A percentile compares a stretch with the other conserved stretches of the same genome.
These are phyloP conservation scores for Diploscapter pachys DNA, from an alignment of 1,140 invertebrate genomes.

Conservation along the genomic window DNA sequence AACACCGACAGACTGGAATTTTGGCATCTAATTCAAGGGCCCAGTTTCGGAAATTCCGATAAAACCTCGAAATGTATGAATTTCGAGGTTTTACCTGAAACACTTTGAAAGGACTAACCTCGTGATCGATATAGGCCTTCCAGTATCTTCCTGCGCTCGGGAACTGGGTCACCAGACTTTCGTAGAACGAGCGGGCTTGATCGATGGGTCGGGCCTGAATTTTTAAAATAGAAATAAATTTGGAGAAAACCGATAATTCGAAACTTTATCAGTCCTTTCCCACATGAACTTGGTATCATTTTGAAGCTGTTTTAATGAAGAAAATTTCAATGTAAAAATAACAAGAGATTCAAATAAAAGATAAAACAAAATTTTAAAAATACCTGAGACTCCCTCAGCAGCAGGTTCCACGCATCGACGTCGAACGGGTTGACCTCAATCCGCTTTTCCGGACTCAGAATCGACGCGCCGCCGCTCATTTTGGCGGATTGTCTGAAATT, in stretches of 20 bases:
- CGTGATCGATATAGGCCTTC: slow-evolving; percentile 99
- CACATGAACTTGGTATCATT: not conserved
- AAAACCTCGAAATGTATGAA: too few relatives aligned
- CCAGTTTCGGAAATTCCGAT: too few relatives aligned
- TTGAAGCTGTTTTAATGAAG: not conserved
- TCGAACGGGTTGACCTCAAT: slow-evolving; percentile 73
- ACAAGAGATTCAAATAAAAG: slow-evolving; percentile 13
- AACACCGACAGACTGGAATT: too few relatives aligned
- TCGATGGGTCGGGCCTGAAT: slow-evolving; percentile 79
- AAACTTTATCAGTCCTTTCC: not conserved
- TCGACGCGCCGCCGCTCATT: slow-evolving; percentile 18
- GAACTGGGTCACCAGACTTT: slow-evolving; percentile 85
- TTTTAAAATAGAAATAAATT: not conserved
- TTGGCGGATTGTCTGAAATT: not conserved
- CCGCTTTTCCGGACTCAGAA: slow-evolving; percentile 37
- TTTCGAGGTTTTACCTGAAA: too few relatives aligned
- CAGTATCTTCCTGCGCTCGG: slow-evolving; percentile 93
- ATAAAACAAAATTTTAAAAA: too few relatives aligned
- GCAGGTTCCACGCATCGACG: slow-evolving; percentile 90
- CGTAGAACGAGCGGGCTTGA: slow-evolving; percentile 84
- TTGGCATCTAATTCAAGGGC: too few relatives aligned
- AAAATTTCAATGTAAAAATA: not conserved
- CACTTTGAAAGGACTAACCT: slow-evolving; percentile 66
- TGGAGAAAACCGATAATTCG: not conserved
- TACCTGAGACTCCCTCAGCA: slow-evolving; percentile 79